Conservation (phyloP, 2,888 invertebrate genomes). For the Ennomos quercinarius region DNA sequence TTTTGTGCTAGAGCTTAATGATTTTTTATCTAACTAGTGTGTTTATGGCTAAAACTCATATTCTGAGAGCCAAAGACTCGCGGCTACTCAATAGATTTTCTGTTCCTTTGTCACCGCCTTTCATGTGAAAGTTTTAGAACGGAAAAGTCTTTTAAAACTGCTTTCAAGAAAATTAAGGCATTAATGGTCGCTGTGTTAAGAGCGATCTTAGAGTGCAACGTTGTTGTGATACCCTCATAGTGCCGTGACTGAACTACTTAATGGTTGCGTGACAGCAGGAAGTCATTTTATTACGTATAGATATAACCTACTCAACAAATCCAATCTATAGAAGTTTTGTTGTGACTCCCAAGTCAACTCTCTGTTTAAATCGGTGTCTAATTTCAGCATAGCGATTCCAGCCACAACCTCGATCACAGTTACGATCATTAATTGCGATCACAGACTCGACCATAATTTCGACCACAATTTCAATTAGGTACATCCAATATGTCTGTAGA, state of each 20-base stretch:
- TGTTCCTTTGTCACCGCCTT: conserved; percentile 76
- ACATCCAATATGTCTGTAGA: no score
- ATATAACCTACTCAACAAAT: no score
- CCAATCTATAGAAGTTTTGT: no score
- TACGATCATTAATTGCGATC: no score
- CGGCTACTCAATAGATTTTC: conserved; percentile 55
- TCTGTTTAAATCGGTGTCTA: no score
- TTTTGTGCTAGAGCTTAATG: no score
- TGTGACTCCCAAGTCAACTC: no score
- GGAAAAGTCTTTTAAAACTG: conserved; percentile 82
- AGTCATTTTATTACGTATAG: conserved; percentile 13
- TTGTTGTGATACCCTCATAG: conserved; percentile 26
- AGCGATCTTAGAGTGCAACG: conserved; percentile 50
- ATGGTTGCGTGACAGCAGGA: conserved; percentile 6
- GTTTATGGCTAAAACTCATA: neutral
- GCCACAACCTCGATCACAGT: no score
- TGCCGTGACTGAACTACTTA: conserved; percentile 12
- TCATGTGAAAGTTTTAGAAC: conserved; percentile 81
- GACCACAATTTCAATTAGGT: no score
- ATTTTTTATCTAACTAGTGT: no score
- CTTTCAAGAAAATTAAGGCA: conserved; percentile 84
- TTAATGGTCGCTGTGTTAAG: conserved; percentile 72
- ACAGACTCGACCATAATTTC: no score
- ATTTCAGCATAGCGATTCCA: no score
- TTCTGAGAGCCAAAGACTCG: neutral